phyloP scores from a whole-genome alignment of 2,113 vertebrate species.

The Pelecanus crispus region DNA sequence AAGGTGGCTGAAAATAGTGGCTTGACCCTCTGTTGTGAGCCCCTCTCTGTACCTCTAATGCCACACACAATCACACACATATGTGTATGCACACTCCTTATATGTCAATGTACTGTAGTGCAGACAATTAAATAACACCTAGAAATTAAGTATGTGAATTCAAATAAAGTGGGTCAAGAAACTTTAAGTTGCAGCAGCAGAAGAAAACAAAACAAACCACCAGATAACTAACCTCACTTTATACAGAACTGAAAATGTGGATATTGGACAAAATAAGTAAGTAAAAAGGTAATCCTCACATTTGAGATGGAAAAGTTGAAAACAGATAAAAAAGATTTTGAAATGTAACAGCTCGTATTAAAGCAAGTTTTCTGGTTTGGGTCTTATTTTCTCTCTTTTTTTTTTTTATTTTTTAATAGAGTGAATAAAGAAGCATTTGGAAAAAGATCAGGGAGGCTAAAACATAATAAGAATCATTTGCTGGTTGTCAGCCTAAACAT shows the following conservation, averaged over 20 bases:
- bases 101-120: background rate
- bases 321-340: background rate
- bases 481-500: slow-evolving; percentile 29
- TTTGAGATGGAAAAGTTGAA: background rate
- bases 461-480: slow-evolving; percentile 33
- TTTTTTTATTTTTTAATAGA: background rate
- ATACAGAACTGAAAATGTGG: background rate
- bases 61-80: background rate
- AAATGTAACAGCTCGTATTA: background rate
- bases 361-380: background rate
- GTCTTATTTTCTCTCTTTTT: background rate
- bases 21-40: background rate
- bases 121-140: background rate
- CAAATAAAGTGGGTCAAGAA: background rate
- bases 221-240: background rate
- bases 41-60: background rate
- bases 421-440: background rate
- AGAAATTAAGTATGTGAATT: background rate
- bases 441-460: slow-evolving; percentile 12
- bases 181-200: background rate
- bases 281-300: background rate
- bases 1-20: background rate
- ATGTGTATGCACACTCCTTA: fast-evolving
- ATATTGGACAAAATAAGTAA: background rate
- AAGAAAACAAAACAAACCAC: background rate